Percentiles rank a stretch among this genome's conserved stretches.
These are phyloP conservation scores for Amiota minor DNA, from an alignment of 2,888 invertebrate species.

Conservation along the genomic window DNA sequence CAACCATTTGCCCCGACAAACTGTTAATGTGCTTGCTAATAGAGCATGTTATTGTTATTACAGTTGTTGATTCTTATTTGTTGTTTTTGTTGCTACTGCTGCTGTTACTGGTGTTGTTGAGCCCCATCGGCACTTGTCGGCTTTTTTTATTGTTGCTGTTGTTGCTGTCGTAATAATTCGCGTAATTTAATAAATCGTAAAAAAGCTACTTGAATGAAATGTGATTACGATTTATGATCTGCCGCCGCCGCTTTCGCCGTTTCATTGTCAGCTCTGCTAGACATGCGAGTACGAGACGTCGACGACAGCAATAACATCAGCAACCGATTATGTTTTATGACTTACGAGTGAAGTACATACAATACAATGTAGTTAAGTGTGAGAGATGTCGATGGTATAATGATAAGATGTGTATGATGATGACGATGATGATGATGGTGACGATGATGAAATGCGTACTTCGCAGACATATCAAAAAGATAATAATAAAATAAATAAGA, in stretches of 20 bases:
- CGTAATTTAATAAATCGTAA: constrained; percentile 58
- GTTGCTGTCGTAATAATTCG: constrained; percentile 53
- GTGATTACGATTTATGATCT: constrained; percentile 57
- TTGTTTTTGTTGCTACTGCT: background rate
- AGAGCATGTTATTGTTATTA: constrained; percentile 23
- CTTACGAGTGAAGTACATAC: too few species aligned
- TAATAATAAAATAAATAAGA: too few species aligned
- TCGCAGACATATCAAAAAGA: too few species aligned
- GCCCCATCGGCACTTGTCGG: background rate
- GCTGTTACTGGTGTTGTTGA: background rate
- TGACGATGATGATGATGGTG: too few species aligned
- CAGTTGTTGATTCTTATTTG: constrained; percentile 20
- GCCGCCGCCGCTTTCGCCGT: constrained; percentile 24
- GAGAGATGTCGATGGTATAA: too few species aligned
- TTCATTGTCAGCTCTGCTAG: background rate
- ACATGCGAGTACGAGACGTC: background rate
- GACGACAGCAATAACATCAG: too few species aligned
- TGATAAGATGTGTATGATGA: too few species aligned
- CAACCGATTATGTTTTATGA: too few species aligned
- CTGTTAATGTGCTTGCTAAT: constrained; percentile 24
- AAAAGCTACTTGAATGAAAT: constrained; percentile 56
- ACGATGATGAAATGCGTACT: too few species aligned
- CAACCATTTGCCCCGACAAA: background rate
- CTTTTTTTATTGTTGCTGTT: constrained; percentile 38
- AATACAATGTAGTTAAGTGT: too few species aligned